Base-by-base conservation (phyloP, 1,140 invertebrate species). In the Galendromus occidentalis region DNA sequence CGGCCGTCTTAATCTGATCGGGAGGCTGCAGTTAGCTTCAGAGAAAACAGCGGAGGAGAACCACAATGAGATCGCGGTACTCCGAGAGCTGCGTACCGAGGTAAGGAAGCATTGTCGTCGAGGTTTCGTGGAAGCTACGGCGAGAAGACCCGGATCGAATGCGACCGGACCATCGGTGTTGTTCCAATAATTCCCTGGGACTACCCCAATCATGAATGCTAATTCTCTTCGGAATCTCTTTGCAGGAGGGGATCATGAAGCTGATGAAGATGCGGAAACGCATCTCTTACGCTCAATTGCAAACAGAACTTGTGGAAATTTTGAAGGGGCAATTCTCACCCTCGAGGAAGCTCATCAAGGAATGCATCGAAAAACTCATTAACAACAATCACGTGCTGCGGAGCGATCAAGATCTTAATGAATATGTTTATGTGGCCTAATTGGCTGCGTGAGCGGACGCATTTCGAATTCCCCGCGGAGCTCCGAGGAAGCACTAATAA, bases 241-340 rank as follows among this genome's bases (percentile, higher is more conserved):
- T 82, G 30, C 82, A 96, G 83, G 92, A 97, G 78, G 92, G 91
- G n/a, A 94, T 97, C 68, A 95, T 98, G 68, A 97, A 97, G 77
- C 97, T 98, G 65, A 81, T 98, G 75, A 98, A 98, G 76, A 97
- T 95, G 89, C 81, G 94, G 65, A 97, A 97, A 76, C 82, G 83
- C 44, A 91, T 96, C 63, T 86, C 85, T 18, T 96, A 95, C 75
- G 88, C 87, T 55, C 88, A 94, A 69, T 78, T 98, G 51, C 93
- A 98, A 71, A 89, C 88, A 42, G 94, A 98, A 81, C 79, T 98
- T 42, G 86, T 98, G 7, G 93, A 98, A 78, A 95, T 98, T 76
- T 79, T 98, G 64, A 97, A 96, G 78, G 96, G 98, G 75, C 96
- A 97, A 91, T 98, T 98, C 80, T 78, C 97, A 70, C 95, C 95